These are phyloP conservation scores for Physella acuta DNA, from an alignment of 1,140 invertebrate genomes.

Conservation along the genomic window DNA sequence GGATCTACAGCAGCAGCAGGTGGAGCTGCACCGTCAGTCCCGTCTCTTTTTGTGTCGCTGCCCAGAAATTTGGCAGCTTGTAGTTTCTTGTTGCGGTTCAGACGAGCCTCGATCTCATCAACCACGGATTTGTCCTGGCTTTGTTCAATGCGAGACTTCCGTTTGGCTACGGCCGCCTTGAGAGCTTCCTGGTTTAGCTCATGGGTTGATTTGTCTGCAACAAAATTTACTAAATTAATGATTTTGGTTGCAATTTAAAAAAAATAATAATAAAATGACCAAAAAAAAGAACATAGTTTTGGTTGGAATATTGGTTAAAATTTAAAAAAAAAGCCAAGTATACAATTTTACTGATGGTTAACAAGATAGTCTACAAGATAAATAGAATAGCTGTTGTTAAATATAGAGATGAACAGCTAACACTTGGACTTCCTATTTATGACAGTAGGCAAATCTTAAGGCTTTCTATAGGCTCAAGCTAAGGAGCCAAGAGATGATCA, in stretches of 20 bases:
- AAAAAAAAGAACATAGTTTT: too few relatives aligned
- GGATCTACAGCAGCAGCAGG: background rate
- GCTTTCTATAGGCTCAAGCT: too few relatives aligned
- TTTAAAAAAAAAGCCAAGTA: too few relatives aligned
- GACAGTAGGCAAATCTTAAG: too few relatives aligned
- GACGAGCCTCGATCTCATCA: slow-evolving; percentile 45
- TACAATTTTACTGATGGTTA: too few relatives aligned
- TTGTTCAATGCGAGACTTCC: slow-evolving; percentile 39
- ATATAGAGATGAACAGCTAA: too few relatives aligned
- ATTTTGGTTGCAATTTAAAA: slow-evolving; percentile 10
- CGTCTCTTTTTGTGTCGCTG: slow-evolving; percentile 32
- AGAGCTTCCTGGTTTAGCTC: slow-evolving; percentile 46
- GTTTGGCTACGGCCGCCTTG: slow-evolving; percentile 47
- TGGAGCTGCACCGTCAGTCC: slow-evolving; percentile 23
- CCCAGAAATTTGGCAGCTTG: slow-evolving; percentile 47
- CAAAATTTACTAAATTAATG: slow-evolving; percentile 1
- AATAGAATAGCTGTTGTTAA: too few relatives aligned
- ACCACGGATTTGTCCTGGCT: slow-evolving; percentile 39
- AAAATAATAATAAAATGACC: too few relatives aligned
- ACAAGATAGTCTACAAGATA: too few relatives aligned
- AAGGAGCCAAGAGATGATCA: too few relatives aligned
- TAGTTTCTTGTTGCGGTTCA: slow-evolving; percentile 53
- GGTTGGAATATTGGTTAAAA: too few relatives aligned
- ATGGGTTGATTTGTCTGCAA: slow-evolving; percentile 25
- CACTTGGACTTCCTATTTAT: too few relatives aligned